Percentiles rank a stretch among this genome's conserved stretches.
Evolutionary conservation across 2,888 invertebrate species (phyloP).

Genomic region (Mesoligia furuncula): DNA sequence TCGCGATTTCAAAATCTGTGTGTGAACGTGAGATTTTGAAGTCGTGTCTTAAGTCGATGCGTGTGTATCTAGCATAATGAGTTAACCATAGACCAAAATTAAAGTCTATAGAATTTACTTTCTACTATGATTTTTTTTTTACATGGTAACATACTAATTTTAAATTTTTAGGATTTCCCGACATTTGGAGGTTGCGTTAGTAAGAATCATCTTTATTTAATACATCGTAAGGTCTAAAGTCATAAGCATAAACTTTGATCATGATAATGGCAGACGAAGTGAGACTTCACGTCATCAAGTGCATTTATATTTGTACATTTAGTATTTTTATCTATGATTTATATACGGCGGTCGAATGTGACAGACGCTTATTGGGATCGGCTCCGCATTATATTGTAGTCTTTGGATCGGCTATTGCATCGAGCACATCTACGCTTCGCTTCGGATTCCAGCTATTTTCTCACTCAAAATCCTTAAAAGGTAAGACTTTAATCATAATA

Average conservation of each 20-base stretch:
- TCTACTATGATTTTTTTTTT: not conserved
- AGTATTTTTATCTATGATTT: too few species aligned
- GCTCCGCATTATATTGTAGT: too few species aligned
- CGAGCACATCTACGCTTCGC: not conserved
- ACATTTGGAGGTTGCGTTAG: not conserved
- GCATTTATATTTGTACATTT: too few species aligned
- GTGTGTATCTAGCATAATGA: not conserved
- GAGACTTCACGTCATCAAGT: conserved; percentile 38
- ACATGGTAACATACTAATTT: conserved; percentile 32
- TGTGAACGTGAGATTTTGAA: not conserved
- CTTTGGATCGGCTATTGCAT: conserved; percentile 19
- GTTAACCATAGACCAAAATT: not conserved
- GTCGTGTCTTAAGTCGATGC: not conserved
- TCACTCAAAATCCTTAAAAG: conserved; percentile 13
- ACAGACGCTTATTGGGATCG: not conserved
- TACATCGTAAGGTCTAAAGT: accelerated
- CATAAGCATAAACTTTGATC: not conserved
- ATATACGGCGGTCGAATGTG: conserved; percentile 12
- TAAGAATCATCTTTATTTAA: not conserved
- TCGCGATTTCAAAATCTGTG: not conserved
- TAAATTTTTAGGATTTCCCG: conserved; percentile 53
- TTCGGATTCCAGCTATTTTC: not conserved
- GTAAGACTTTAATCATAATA: conserved; percentile 29
- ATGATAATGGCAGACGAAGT: conserved; percentile 9
- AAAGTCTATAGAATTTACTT: not conserved